These are phyloP conservation scores for Pocillopora meandrina DNA, from an alignment of 92 coral and sea anemone genomes.

Conservation along the genomic window DNA sequence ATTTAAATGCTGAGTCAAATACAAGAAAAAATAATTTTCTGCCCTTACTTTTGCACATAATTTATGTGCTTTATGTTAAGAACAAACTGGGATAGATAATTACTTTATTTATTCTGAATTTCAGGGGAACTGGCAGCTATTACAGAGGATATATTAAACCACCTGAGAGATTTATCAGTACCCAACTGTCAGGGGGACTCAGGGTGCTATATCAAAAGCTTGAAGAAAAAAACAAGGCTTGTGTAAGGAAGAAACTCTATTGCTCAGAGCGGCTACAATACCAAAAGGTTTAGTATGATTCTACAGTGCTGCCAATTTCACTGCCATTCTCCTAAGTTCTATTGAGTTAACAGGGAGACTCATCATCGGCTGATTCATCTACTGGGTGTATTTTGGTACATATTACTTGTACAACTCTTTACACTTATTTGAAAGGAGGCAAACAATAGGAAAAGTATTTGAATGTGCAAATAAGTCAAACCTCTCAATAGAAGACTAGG, in stretches of 20 bases:
- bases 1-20: neutral
- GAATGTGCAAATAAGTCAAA: neutral
- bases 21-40: neutral
- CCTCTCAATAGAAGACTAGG: slow-evolving; percentile 7
- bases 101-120: neutral
- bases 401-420: too few species aligned
- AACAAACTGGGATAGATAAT: neutral
- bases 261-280: too few species aligned
- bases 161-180: slow-evolving; percentile 69
- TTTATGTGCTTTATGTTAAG: neutral
- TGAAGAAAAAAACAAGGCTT: neutral
- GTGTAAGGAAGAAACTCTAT: too few species aligned
- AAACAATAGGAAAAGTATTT: too few species aligned
- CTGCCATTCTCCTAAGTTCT: too few species aligned
- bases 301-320: too few species aligned
- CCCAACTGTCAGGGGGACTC: slow-evolving; percentile 71
- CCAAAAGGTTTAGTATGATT: too few species aligned
- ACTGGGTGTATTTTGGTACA: too few species aligned
- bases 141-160: slow-evolving; percentile 28
- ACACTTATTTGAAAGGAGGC: too few species aligned
- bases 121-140: neutral
- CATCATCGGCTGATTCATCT: too few species aligned
- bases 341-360: too few species aligned
- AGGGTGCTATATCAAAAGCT: slow-evolving; percentile 52
- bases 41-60: neutral